phyloP scores from a whole-genome alignment of 2,113 vertebrate species.

The Sialia sialis region DNA sequence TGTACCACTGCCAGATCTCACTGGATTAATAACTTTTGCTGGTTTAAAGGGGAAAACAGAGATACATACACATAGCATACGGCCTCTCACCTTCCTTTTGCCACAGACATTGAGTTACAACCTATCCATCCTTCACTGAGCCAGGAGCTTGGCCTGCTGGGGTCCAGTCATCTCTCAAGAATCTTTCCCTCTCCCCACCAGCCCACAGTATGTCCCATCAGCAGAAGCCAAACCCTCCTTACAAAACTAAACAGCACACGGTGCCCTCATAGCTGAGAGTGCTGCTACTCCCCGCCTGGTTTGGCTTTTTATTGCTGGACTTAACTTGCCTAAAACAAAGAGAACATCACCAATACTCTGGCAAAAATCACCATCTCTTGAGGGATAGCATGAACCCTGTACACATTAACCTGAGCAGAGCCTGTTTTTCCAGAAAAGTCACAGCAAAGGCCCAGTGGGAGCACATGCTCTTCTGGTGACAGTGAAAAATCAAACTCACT shows the following conservation, averaged over 20 bases:
- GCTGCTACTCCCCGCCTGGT: background rate
- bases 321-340: background rate
- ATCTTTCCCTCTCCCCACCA: background rate
- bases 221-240: background rate
- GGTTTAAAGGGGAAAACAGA: background rate
- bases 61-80: background rate
- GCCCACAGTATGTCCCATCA: background rate
- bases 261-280: background rate
- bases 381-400: background rate
- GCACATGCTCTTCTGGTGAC: background rate
- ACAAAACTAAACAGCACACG: background rate
- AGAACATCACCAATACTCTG: background rate
- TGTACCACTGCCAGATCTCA: background rate
- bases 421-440: background rate
- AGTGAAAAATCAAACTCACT: background rate
- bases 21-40: background rate
- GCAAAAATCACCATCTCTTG: background rate
- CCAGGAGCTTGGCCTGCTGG: background rate
- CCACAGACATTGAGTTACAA: background rate
- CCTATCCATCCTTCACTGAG: background rate
- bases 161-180: background rate
- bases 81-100: background rate
- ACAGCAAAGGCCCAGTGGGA: background rate
- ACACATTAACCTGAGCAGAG: background rate
- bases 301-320: background rate